Base-by-base conservation (phyloP, 2,888 invertebrate genomes). In the Byasa hedistus region DNA sequence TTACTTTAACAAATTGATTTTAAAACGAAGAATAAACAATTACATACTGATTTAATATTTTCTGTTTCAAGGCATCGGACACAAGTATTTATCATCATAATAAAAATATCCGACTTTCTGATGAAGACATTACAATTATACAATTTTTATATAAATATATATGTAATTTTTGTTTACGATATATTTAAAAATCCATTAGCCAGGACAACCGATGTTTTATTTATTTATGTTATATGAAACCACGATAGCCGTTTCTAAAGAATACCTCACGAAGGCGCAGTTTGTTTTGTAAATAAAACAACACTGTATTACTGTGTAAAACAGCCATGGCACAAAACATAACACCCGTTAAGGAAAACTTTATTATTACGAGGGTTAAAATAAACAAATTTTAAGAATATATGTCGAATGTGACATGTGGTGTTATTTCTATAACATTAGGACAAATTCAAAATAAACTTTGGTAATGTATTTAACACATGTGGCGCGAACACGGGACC, bases 361-460 rank as follows among this genome's bases (percentile, higher is more conserved):
- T 77, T 80, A 85, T 84, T 85, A 82, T 81, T 76, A 70, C 76
- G 77, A 78, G 78, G 78, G 76, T 76, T 71, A 79, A 78, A 79
- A 76, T 76, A 85, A 87, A 87, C 83, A 84, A 79, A 79, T 80
- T 80, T 80, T 75, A 76, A 79, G 79, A 76, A 79, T 71, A 73
- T 69, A 68, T 72, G 72, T 72, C 68, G 70, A 73, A 68, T 73
- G 73, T 71, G 71, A 76, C 84, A 85, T 80, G 78, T 85, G 84
- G 77, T 81, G 82, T 82, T 84, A 79, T 84, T 83, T 81, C 77
- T 80, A 81, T 82, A 77, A 61, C 58, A 62, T 68, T 79, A 75
- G 81, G 81, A 78, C 76, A 78, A 80, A 81, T 71, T 68, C 75
- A 74, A 74, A 79, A 78, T 79, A 79, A 82, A 81, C 80, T 80